Evolutionary conservation across 2,113 vertebrate species (phyloP).

Genomic region (Gavialis gangeticus): DNA sequence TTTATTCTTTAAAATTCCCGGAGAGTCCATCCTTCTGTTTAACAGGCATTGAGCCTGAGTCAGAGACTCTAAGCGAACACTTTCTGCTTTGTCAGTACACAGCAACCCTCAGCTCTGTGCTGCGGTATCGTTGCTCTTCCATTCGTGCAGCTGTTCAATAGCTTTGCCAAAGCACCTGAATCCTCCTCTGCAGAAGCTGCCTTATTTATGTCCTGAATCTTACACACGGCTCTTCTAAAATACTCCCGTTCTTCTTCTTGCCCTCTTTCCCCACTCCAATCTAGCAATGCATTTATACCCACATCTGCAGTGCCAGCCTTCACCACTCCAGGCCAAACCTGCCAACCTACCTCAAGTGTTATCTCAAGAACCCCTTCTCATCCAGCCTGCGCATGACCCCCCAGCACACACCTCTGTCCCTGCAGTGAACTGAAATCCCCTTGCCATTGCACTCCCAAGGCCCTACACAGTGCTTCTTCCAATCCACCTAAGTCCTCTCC

Average conservation of each 20-base stretch:
- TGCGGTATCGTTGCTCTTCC: background rate
- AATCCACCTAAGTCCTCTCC: background rate
- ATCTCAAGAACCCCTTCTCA: background rate
- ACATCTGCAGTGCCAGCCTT: background rate
- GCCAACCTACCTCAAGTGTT: background rate
- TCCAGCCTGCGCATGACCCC: accelerated
- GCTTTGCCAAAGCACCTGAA: background rate
- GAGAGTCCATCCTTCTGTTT: background rate
- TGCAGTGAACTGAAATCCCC: accelerated
- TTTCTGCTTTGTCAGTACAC: background rate
- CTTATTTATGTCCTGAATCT: background rate
- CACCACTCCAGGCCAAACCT: background rate
- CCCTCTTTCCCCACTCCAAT: background rate
- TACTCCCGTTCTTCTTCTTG: background rate
- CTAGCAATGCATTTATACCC: background rate
- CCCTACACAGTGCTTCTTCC: background rate
- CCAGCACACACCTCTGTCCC: background rate
- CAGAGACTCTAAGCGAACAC: background rate
- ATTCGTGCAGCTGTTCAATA: background rate
- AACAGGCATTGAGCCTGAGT: background rate
- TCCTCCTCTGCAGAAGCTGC: background rate
- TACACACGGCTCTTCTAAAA: no score
- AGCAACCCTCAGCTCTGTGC: background rate
- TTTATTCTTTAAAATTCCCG: background rate
- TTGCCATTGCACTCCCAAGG: accelerated